Evolutionary conservation across 2,797 vertebrate species (phyloP).

Genomic region (Graptemys geographica): DNA sequence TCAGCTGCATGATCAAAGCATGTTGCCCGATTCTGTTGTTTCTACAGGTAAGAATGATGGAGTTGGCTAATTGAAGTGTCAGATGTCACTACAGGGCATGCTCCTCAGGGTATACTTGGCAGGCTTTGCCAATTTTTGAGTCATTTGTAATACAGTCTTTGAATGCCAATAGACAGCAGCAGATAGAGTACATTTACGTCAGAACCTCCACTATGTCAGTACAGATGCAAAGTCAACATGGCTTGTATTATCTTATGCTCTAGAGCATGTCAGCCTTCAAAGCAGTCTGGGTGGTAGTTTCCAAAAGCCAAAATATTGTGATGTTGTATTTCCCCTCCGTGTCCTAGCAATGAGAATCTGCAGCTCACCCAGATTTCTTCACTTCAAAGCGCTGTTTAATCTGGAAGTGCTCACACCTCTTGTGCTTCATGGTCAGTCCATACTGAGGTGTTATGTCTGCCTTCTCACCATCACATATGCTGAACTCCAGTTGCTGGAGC

Average conservation of each 20-base stretch:
- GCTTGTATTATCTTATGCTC: not conserved
- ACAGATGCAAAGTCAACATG: too few species aligned
- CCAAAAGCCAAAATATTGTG: not conserved
- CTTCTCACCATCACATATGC: conserved; percentile 68
- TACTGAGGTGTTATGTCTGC: conserved; percentile 91
- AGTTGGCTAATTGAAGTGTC: rapidly evolving
- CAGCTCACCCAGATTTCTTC: conserved; percentile 28
- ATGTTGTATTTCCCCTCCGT: rapidly evolving
- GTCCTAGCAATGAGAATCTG: rapidly evolving
- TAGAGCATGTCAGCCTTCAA: not conserved
- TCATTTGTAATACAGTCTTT: rapidly evolving
- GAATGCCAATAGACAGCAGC: not conserved
- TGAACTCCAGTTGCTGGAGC: conserved; percentile 89
- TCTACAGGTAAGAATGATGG: rapidly evolving
- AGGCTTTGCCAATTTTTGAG: not conserved
- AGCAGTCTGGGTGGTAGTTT: rapidly evolving
- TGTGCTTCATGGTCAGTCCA: conserved; percentile 92
- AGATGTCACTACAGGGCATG: not conserved
- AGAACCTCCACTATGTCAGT: not conserved
- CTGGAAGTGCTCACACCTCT: conserved; percentile 84
- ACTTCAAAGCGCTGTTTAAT: conserved; percentile 61
- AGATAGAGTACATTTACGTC: rapidly evolving
- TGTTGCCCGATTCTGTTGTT: too few species aligned
- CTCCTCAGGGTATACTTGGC: not conserved
- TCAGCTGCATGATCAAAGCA: not conserved